Conservation (phyloP, 2,113 vertebrate genomes). For the Crotalus helleri region DNA sequence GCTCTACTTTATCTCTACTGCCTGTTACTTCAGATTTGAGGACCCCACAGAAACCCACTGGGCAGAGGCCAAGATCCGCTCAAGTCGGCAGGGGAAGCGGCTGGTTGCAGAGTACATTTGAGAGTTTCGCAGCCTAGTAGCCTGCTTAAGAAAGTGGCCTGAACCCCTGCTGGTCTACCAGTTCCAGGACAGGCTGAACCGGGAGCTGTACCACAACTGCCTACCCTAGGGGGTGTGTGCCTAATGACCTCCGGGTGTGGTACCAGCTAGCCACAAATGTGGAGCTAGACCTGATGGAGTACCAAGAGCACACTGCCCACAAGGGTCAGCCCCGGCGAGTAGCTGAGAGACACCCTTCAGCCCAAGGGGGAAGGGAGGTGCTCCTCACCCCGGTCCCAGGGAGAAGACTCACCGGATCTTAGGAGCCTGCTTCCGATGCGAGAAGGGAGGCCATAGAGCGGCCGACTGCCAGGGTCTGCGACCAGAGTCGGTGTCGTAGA, state of each 20-base stretch:
- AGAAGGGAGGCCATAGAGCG: too few species aligned
- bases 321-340: too few species aligned
- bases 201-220: not conserved
- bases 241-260: not conserved
- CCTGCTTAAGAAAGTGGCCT: not conserved
- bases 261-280: not conserved
- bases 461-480: too few species aligned
- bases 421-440: too few species aligned
- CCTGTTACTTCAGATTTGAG: not conserved
- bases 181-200: not conserved
- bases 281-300: not conserved
- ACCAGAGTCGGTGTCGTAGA: too few species aligned
- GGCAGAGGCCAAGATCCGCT: not conserved
- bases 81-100: not conserved
- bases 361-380: too few species aligned
- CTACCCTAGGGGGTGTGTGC: not conserved
- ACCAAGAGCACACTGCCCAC: not conserved
- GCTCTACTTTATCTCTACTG: too few species aligned
- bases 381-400: too few species aligned
- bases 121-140: not conserved
- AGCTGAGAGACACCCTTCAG: too few species aligned
- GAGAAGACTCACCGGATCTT: too few species aligned
- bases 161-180: not conserved
- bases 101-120: not conserved
- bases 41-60: not conserved